Base-by-base conservation (phyloP, 2,888 invertebrate genomes). In the Disparrhopalites patrizii region DNA sequence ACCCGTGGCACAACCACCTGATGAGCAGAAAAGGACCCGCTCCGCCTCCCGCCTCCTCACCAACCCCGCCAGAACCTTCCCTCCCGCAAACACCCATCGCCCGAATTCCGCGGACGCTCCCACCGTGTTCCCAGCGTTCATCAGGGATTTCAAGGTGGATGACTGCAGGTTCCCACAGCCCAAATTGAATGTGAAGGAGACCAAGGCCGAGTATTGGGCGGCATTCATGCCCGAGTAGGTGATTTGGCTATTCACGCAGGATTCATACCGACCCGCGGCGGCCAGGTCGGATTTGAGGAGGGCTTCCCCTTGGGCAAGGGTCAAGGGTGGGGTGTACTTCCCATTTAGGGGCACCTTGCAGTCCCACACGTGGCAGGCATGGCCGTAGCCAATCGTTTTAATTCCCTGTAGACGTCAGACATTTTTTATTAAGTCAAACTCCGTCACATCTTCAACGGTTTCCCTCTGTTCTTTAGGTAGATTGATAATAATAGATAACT, bases 301-400 rank as follows among this genome's bases (percentile, higher is more conserved):
- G 5, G 40, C 47, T 18, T 73, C 55, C 13, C 68, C 74, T 5
- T 68, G 66, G 4, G 68, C 65, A 13, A 30, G 23, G 18, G 68
- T 65, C 23, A 74, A 62, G 7, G 74, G 74, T 3, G 70, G 69
- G 10, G 47, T 18, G 64, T 74, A 74, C 43, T 58, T 67, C 0
- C 74, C 74, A 52, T 74, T 71, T 3, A 74, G 62, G 13, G 74
- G 74, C 13, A 74, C 69, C 20, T 43, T 31, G 38, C 74, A 74
- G 38, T 71, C 68, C 67, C 68, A 70, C 0, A 70, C 73, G 50
- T 73, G 71, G 30, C 74, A 69, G 13, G 68, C 68, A 47, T 68
- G 68, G 5, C 66, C 62, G 30, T 61, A 66, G 3, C 61, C 66
- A 50, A 65, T 65, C 4, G 65, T 65, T 50, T 33, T 13, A 20